Conservation (phyloP, 2,113 vertebrate species). For the Benitochromis conjunctus region DNA sequence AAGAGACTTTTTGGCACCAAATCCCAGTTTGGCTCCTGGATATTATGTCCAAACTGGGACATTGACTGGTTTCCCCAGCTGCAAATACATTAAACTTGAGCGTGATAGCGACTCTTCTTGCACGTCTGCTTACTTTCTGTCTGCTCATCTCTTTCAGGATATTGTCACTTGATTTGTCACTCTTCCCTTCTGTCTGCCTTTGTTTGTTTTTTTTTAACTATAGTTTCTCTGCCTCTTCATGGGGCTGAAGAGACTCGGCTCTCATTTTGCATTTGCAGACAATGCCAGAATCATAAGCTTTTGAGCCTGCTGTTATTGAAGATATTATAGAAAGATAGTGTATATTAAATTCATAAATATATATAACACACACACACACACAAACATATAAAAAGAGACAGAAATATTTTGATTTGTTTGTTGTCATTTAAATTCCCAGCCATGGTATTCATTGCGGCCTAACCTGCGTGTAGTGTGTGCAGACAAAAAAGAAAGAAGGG, state of each 20-base stretch:
- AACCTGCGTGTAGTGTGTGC: slow-evolving; percentile 4
- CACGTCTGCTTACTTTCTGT: slow-evolving; percentile 14
- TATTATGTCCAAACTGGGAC: background rate
- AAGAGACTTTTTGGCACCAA: background rate
- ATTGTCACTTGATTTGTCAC: background rate
- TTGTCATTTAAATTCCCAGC: slow-evolving; percentile 69
- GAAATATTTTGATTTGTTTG: slow-evolving; percentile 53
- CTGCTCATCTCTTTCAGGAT: background rate
- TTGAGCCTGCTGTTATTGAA: slow-evolving; percentile 66
- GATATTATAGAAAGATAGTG: slow-evolving; percentile 53
- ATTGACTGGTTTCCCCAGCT: background rate
- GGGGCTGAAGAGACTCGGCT: background rate
- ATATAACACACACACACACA: background rate
- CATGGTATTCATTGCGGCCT: slow-evolving; percentile 79
- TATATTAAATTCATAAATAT: slow-evolving; percentile 55
- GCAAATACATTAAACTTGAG: background rate
- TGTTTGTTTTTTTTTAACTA: background rate
- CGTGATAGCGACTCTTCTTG: slow-evolving; percentile 16
- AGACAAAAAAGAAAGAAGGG: background rate
- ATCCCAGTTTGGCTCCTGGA: background rate
- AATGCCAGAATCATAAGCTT: slow-evolving; percentile 69
- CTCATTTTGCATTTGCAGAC: slow-evolving; percentile 68
- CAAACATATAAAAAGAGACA: background rate
- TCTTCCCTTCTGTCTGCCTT: background rate
- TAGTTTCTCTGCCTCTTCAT: background rate